Evolutionary conservation across 1,140 invertebrate species (phyloP).

Genomic region (Trachymyrmex cornetzi): DNA sequence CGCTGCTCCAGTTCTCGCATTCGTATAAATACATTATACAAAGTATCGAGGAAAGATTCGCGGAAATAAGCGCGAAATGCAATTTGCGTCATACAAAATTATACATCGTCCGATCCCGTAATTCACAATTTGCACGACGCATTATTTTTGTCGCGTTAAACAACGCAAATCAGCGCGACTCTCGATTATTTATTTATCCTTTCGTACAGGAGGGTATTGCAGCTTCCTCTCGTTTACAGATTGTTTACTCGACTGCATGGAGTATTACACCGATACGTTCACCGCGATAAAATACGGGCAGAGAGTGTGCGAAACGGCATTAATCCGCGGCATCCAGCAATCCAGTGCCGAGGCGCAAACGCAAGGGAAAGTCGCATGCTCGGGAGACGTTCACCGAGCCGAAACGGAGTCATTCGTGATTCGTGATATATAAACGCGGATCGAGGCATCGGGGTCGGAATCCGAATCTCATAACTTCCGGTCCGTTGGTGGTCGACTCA

Average conservation of each 20-base stretch:
- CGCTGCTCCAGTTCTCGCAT: slow-evolving; percentile 64
- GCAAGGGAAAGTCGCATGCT: slow-evolving; percentile 61
- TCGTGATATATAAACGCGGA: slow-evolving; percentile 77
- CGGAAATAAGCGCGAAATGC: slow-evolving; percentile 70
- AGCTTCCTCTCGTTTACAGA: slow-evolving; percentile 44
- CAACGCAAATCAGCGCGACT: slow-evolving; percentile 37
- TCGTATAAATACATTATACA: slow-evolving; percentile 61
- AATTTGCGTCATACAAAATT: slow-evolving; percentile 63
- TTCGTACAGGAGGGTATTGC: slow-evolving; percentile 23
- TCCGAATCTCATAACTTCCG: slow-evolving; percentile 86
- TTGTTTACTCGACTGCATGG: slow-evolving; percentile 49
- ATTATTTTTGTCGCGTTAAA: slow-evolving; percentile 61
- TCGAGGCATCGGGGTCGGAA: slow-evolving; percentile 79
- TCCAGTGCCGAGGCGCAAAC: slow-evolving; percentile 26
- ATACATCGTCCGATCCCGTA: slow-evolving; percentile 50
- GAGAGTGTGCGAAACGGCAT: slow-evolving; percentile 9
- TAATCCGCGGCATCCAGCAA: slow-evolving; percentile 47
- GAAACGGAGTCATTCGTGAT: slow-evolving; percentile 73
- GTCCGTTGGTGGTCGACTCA: slow-evolving; percentile 84
- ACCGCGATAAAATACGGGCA: slow-evolving; percentile 40
- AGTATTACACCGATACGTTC: slow-evolving; percentile 35
- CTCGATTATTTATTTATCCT: slow-evolving; percentile 51
- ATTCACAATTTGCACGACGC: slow-evolving; percentile 34
- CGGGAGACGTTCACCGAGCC: slow-evolving; percentile 67
- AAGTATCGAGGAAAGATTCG: slow-evolving; percentile 57